Evolutionary conservation across 2,888 invertebrate genomes (phyloP), one percentile per base, ranked within the genome.

Genomic region (Xanthia icteritia): DNA sequence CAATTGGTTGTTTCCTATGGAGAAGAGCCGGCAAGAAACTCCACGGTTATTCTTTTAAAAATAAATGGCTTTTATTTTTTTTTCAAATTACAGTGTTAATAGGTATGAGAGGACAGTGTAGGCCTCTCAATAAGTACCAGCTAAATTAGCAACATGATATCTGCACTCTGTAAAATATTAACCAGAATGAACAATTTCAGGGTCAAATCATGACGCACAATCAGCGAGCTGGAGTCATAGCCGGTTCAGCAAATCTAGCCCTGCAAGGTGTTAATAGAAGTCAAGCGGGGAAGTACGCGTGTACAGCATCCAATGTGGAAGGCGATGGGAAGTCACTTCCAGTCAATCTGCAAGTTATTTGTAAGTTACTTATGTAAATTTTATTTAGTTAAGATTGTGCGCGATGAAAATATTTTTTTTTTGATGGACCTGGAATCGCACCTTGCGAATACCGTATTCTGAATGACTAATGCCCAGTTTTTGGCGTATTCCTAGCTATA

Each of bases 231-330:
- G 99, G 99, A n/a, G 98, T 99, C 63, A 98, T 99, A 92, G 98
- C 99, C 81, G 98, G 98, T 90, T 98, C 98, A 90, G 98, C 98
- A 77, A 98, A 98, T 92, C 95, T 99, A 87, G 99, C 98, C 0
- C 95, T 99, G 82, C 98, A 98, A 94, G 97, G 97, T 72, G 98
- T 99, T 63, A 98, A 98, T 78, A 97, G 98, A 89, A 97, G 97
- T 86, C 98, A 98, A 92, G 98, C 98, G 3, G 99, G 99, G 71
- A 98, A 98, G 95, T 99, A 99, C 94, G 97, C 98, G 56, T 99
- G 99, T 94, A 98, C 98, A 42, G 99, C 99, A 4, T 98, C 98
- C 69, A 99, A 99, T 92, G 98, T 99, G 23, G 99, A 99, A 94
- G 99, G 99, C 1, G 99, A 99, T 89, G 99, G 99, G 17, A 98